These are phyloP conservation scores for Cercopithecus mona DNA, from an alignment of 2,113 vertebrate species.

Conservation along the genomic window DNA sequence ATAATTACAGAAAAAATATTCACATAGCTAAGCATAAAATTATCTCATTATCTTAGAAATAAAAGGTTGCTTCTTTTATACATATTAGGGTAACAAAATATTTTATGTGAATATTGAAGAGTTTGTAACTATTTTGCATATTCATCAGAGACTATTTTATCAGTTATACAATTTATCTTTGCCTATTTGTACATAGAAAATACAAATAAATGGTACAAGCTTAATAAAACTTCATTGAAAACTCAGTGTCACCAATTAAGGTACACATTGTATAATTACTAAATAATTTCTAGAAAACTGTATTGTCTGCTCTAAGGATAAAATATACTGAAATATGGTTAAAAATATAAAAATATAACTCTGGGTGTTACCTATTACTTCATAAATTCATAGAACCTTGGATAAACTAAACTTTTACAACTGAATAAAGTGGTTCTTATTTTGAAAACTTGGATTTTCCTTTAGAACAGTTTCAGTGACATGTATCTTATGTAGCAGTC, in stretches of 20 bases:
- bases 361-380: slow-evolving; percentile 70
- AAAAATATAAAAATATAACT: slow-evolving; percentile 68
- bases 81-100: neutral
- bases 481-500: neutral
- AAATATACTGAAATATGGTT: slow-evolving; percentile 78
- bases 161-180: slow-evolving; percentile 26
- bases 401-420: slow-evolving; percentile 63
- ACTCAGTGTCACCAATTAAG: slow-evolving; percentile 74
- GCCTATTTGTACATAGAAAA: slow-evolving; percentile 31
- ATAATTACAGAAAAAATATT: neutral
- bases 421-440: slow-evolving; percentile 40
- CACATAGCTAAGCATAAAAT: neutral
- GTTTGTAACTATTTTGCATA: neutral
- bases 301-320: slow-evolving; percentile 65
- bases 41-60: neutral
- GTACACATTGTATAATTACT: slow-evolving; percentile 64
- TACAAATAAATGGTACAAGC: slow-evolving; percentile 49
- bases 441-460: neutral
- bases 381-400: slow-evolving; percentile 68
- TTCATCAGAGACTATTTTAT: slow-evolving; percentile 1
- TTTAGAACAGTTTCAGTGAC: neutral
- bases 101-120: neutral
- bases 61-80: neutral
- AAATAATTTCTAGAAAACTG: slow-evolving; percentile 72
- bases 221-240: slow-evolving; percentile 54